Evolutionary conservation across 2,113 vertebrate species (phyloP), one percentile per base, ranked within the genome.

Genomic region (Atlantisia rogersi): DNA sequence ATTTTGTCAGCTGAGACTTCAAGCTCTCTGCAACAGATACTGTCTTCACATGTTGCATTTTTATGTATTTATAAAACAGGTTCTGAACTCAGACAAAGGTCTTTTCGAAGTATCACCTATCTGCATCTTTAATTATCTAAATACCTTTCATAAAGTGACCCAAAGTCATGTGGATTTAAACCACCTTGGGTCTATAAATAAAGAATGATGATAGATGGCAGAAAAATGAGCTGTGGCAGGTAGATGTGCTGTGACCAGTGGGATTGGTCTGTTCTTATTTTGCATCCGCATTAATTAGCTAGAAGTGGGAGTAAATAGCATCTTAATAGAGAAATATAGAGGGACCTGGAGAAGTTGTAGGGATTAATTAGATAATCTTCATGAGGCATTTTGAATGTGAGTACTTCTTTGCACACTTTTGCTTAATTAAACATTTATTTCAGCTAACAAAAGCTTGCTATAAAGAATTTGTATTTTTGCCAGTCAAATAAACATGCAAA

Each of bases 281-380:
- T 90, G 73, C 64, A 89, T 84, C 53, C 1, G 1, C n/a, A 62
- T 86, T 94, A 90, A 94, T 96, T 94, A 88, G 42, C 12, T 75
- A 63, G 88, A 94, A 92, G 58, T 84, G 74, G 62, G 37, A 88
- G 82, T 86, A 96, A 96, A 95, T 79, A 92, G 28, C 62, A 86
- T 86, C 73, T 91, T 91, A 86, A 86, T 42, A 86, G 80, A 95
- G 86, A 94, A 93, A 92, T 92, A 95, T 82, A 91, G 91, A 84
- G 77, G 77, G 88, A 92, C 77, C 55, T 65, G 20, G 40, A 96
- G 53, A 94, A 96, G 16, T 86, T 94, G n/a, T 55, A 89, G 62
- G 58, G 65, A 89, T 94, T 94, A 92, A 92, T 96, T 91, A 91
- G 50, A 69, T 81, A 92, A 90, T 82, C 62, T 94, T 93, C 53